Evolutionary conservation across 2,113 vertebrate genomes (phyloP).

Genomic region (Odocoileus virginianus): DNA sequence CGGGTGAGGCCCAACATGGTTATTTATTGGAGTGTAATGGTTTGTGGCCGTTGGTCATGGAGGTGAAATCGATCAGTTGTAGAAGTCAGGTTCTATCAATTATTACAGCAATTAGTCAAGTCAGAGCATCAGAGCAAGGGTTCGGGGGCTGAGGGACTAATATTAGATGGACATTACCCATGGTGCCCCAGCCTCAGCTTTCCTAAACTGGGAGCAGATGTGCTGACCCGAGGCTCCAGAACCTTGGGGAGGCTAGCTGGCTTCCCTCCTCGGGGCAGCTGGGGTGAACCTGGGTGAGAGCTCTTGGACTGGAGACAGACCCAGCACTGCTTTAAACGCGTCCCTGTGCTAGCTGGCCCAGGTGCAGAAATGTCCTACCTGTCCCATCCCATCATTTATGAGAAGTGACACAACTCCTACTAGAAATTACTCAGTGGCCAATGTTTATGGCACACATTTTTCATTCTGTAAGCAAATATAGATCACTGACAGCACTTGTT

Average conservation of each 20-base stretch:
- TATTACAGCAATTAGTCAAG: constrained; percentile 93
- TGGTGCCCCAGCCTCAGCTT: constrained; percentile 5
- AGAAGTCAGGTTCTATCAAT: constrained; percentile 90
- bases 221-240: constrained; percentile 57
- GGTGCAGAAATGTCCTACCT: constrained; percentile 56
- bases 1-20: constrained; percentile 70
- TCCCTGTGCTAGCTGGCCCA: constrained; percentile 12
- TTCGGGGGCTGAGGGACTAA: constrained; percentile 71
- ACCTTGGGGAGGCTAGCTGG: background rate
- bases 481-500: constrained; percentile 73
- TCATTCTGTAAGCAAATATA: constrained; percentile 83
- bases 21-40: constrained; percentile 82
- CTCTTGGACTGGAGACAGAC: background rate
- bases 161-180: constrained; percentile 76
- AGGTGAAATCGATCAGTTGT: constrained; percentile 87
- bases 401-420: constrained; percentile 64
- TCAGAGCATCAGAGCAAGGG: constrained; percentile 78
- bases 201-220: constrained; percentile 1
- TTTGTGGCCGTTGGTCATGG: constrained; percentile 86
- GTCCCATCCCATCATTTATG: constrained; percentile 69
- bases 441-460: constrained; percentile 81
- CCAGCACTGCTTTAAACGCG: constrained; percentile 15
- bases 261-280: background rate
- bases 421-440: constrained; percentile 72
- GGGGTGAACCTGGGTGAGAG: background rate